Base-by-base conservation (phyloP, 1,140 invertebrate species). In the Danaus plexippus region DNA sequence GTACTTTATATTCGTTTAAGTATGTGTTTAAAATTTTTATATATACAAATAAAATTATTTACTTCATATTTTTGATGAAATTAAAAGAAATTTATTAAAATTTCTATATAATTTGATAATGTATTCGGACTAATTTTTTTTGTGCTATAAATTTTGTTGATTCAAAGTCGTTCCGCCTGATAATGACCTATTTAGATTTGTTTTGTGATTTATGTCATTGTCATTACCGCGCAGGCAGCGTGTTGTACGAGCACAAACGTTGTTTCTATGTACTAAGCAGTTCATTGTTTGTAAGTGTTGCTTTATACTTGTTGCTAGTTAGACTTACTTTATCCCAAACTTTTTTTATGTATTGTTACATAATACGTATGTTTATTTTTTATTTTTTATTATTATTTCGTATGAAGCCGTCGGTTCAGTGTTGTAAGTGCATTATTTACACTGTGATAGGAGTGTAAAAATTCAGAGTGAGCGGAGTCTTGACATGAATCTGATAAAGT, bases 361-460 rank as follows among this genome's bases (percentile, higher is more conserved):
- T 63, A 70, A 59, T 65, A 65, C 63, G 61, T 72, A 66, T 64
- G 66, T 53, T 66, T 64, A 55, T 56, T 58, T 51, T 13, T 50
- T 9, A 40, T 64, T 52, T 54, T 54, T 46, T 61, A 59, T 52
- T 43, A 48, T 52, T 52, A 43, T 52, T 9, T 15, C 9, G 42
- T 9, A 18, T n/a, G 18, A 11, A 43, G n/a, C 43, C 50, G 50
- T 52, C 63, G 66, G 63, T 80, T 70, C 67, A 73, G 61, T 69
- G 61, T 76, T 67, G 62, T 85, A 82, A 79, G 83, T 86, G 81
- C 83, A 82, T 85, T 86, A 83, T 80, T 77, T 84, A 83, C 80
- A 83, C 81, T 85, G 83, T 86, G 81, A 86, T 86, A 82, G 75
- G 78, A 56, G 73, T 85, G 80, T 85, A 83, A 82, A 71, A 75